Base-by-base conservation (phyloP, 2,888 invertebrate genomes). In the Eudasyphora cyanicolor region DNA sequence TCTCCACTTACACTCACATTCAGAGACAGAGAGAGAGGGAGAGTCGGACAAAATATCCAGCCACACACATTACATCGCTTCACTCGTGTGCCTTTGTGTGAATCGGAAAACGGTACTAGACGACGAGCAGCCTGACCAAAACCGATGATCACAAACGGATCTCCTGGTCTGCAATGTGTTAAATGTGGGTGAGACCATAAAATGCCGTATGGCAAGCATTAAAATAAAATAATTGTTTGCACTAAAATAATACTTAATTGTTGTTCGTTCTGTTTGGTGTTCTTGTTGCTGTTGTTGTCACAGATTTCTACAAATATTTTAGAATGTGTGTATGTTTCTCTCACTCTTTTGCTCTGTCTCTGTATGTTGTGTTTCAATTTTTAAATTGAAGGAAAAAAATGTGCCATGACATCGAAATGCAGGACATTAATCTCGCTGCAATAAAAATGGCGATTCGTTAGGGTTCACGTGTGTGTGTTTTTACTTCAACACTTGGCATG, bases 371-470 rank as follows among this genome's bases (percentile, higher is more conserved):
- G 12, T 24, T 17, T 8, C 64, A n/a, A 32, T 8, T 29, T 29
- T 4, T 2, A 57, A 24, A 10, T 57, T 45, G 12, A 24, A 12
- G 2, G 27, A 60, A 27, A 29, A 45, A 76, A 69, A 75, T 57
- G 51, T 51, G 64, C 14, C 79, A 84, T 73, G 73, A 80, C 79
- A 76, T 80, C 71, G 70, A 82, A 76, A 73, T 62, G 24, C 78
- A 84, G 79, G 70, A 81, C 81, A 77, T 76, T 76, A 79, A 84
- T 75, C 77, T 84, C 35, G 78, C 54, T 75, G 85, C 85, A 84
- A 83, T 78, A 85, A 89, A 89, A 89, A 88, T 88, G 88, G 86
- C 88, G 86, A 89, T 89, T 89, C 87, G 89, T 86, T 86, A 85
- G 86, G 89, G 75, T 78, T 70, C 82, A 77, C 74, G 71, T 76